Conservation (phyloP, 2,888 invertebrate genomes). For the Tanytarsus gracilentus region DNA sequence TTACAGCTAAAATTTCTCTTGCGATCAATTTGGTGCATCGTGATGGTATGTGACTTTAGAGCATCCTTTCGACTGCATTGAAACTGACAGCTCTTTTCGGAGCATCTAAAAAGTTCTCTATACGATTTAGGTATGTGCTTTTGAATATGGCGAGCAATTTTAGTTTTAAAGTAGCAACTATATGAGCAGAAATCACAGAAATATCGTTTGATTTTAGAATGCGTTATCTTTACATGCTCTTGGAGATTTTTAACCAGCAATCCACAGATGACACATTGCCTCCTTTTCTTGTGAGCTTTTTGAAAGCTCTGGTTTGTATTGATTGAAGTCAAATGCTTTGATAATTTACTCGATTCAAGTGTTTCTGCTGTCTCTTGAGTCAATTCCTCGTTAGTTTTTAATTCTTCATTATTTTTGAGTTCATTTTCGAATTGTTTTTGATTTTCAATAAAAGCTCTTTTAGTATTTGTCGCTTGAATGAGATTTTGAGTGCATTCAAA, state of each 20-base stretch:
- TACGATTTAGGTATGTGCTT: constrained; percentile 6
- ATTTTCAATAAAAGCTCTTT: no score
- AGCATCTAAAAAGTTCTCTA: background rate
- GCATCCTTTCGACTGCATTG: background rate
- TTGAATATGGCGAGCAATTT: constrained; percentile 11
- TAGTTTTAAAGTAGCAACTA: constrained; percentile 6
- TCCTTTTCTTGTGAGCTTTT: background rate
- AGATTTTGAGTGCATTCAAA: no score
- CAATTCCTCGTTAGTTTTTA: background rate
- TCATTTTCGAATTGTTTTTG: no score
- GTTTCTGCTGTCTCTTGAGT: background rate
- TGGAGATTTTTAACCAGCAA: constrained; percentile 3
- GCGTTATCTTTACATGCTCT: constrained; percentile 3
- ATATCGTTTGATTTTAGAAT: background rate
- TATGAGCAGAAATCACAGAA: constrained; percentile 4
- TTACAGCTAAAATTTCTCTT: background rate
- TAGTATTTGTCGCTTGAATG: no score
- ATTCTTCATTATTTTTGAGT: background rate
- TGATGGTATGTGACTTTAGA: background rate
- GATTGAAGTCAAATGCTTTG: no score
- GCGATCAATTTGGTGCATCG: constrained; percentile 11
- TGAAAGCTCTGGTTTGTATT: no score
- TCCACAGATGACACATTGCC: constrained; percentile 9
- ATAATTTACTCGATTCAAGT: background rate
- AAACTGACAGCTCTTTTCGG: background rate